Conservation (phyloP, 2,797 vertebrate species). For the Fringilla coelebs region DNA sequence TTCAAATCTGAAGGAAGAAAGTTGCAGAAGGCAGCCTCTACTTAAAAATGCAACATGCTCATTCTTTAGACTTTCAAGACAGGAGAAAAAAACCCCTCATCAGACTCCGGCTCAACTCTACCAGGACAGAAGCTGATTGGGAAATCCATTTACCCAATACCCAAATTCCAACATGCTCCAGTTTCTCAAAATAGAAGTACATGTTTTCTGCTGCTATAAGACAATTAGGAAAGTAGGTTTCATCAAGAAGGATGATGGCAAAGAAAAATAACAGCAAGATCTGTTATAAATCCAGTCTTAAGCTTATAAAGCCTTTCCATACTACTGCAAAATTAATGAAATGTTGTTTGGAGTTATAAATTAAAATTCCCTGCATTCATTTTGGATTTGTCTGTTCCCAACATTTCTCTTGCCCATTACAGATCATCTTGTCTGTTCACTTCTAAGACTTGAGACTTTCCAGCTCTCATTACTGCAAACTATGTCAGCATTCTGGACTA, state of each 20-base stretch:
- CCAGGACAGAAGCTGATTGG: background rate
- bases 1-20: background rate
- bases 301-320: background rate
- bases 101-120: background rate
- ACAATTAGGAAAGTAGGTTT: background rate
- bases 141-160: background rate
- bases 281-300: background rate
- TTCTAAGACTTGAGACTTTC: background rate
- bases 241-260: background rate
- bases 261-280: background rate
- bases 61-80: background rate
- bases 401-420: background rate
- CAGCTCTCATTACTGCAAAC: background rate
- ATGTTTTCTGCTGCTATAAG: background rate
- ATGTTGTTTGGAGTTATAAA: background rate
- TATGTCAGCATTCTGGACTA: background rate
- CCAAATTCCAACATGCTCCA: background rate
- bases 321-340: background rate
- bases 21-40: background rate
- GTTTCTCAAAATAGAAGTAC: background rate
- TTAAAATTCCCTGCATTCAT: background rate
- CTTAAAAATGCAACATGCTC: background rate
- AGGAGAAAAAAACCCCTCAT: background rate
- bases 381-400: background rate
- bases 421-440: background rate